Evolutionary conservation across 2,113 vertebrate genomes (phyloP).

Genomic region (Paedocypris sp.): DNA sequence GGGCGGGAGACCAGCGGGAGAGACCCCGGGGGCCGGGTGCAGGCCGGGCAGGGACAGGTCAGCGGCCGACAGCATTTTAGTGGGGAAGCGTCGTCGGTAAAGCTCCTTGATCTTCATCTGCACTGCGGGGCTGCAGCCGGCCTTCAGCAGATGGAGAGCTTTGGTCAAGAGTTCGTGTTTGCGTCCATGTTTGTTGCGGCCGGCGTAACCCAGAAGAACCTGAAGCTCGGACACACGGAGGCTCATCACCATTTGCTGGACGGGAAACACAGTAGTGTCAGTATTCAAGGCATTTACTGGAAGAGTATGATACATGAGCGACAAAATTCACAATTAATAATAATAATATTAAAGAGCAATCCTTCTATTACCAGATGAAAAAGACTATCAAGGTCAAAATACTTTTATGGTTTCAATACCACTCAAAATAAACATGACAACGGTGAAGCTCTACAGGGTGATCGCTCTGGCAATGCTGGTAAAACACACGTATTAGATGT

Average conservation of each 20-base stretch:
- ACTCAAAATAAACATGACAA: no score
- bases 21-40: constrained; percentile 65
- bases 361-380: no score
- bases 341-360: no score
- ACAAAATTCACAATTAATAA: no score
- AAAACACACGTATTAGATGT: no score
- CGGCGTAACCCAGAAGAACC: constrained; percentile 96
- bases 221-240: constrained; percentile 98
- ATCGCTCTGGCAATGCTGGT: no score
- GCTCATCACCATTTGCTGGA: constrained; percentile 99
- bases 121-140: constrained; percentile 93
- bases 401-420: no score
- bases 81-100: constrained; percentile 89
- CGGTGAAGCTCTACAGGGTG: no score
- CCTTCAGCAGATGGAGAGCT: constrained; percentile 92
- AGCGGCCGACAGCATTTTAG: constrained; percentile 91
- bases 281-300: no score
- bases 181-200: constrained; percentile 96
- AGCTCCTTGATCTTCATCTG: constrained; percentile 99
- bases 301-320: no score
- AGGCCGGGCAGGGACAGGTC: constrained; percentile 81
- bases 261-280: constrained; percentile 12
- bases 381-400: no score
- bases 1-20: constrained; percentile 63
- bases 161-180: constrained; percentile 99